Evolutionary conservation across 1,140 invertebrate genomes (phyloP).

Genomic region (Drosophila punjabiensis): DNA sequence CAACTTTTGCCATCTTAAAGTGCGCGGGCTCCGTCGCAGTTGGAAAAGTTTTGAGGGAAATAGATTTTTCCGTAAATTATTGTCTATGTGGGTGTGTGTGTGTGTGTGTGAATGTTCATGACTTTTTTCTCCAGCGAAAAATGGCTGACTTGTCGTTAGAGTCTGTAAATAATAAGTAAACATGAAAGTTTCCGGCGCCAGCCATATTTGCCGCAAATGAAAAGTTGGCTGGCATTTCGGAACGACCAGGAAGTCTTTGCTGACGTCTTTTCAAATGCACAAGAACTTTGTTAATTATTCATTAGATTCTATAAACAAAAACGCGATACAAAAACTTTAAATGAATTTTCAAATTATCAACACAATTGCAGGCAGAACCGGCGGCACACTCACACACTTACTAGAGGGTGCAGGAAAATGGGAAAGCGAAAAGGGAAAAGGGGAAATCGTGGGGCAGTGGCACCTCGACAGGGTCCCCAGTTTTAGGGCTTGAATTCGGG

Average conservation of each 20-base stretch:
- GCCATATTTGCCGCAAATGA: conserved; percentile 81
- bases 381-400: conserved; percentile 29
- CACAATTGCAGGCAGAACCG: conserved; percentile 82
- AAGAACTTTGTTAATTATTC: conserved; percentile 84
- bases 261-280: conserved; percentile 81
- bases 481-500: conserved; percentile 11
- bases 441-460: conserved; percentile 49
- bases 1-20: conserved; percentile 32
- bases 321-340: conserved; percentile 84
- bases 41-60: conserved; percentile 47
- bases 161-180: conserved; percentile 83
- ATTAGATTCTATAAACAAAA: conserved; percentile 84
- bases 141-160: conserved; percentile 56
- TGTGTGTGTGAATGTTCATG: conserved; percentile 1
- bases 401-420: conserved; percentile 2
- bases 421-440: conserved; percentile 5
- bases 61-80: conserved; percentile 58
- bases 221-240: conserved; percentile 74
- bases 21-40: conserved; percentile 7
- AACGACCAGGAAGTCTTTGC: conserved; percentile 59
- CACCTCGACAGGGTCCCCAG: conserved; percentile 42
- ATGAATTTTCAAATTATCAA: conserved; percentile 84
- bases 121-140: conserved; percentile 22
- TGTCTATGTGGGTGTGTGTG: conserved; percentile 25
- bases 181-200: conserved; percentile 73